Percentiles rank a stretch among this genome's conserved stretches.
Evolutionary conservation across 2,888 invertebrate genomes (phyloP).

Genomic region (Napeogenes inachia): DNA sequence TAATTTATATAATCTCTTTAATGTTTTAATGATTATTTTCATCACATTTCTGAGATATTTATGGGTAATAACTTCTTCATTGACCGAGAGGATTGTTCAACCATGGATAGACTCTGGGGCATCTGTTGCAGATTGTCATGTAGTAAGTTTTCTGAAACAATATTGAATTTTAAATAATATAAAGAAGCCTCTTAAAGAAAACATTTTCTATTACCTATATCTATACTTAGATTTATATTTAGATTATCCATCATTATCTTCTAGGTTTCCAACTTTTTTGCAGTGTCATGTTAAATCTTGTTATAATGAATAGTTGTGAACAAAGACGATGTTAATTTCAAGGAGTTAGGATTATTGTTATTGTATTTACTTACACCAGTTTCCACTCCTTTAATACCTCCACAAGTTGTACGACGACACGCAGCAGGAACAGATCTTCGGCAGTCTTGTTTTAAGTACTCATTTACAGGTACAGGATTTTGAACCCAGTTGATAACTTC

Average conservation of each 20-base stretch:
- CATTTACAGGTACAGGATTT: conserved; percentile 65
- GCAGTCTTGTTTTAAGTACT: conserved; percentile 40
- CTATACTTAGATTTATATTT: too few relatives aligned
- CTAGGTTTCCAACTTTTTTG: too few relatives aligned
- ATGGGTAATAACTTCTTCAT: conserved; percentile 25
- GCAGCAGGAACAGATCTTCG: conserved; percentile 13
- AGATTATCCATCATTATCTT: too few relatives aligned
- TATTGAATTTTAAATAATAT: neutral
- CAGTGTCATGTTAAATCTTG: too few relatives aligned
- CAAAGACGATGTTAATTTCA: too few relatives aligned
- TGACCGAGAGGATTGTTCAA: conserved; percentile 70
- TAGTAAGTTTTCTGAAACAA: conserved; percentile 57
- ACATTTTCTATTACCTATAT: too few relatives aligned
- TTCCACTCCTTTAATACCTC: conserved; percentile 39
- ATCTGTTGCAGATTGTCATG: conserved; percentile 66
- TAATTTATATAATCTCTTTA: too few relatives aligned
- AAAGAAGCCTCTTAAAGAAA: too few relatives aligned
- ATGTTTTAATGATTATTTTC: too few relatives aligned
- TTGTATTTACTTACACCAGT: conserved; percentile 35
- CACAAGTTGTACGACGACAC: conserved; percentile 41
- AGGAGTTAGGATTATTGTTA: too few relatives aligned
- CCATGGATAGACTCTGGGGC: conserved; percentile 77
- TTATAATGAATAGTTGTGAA: too few relatives aligned
- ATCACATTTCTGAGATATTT: too few relatives aligned
- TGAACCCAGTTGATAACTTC: conserved; percentile 78